Base-by-base conservation (phyloP, 2,797 vertebrate genomes). In the Rhincodon typus region DNA sequence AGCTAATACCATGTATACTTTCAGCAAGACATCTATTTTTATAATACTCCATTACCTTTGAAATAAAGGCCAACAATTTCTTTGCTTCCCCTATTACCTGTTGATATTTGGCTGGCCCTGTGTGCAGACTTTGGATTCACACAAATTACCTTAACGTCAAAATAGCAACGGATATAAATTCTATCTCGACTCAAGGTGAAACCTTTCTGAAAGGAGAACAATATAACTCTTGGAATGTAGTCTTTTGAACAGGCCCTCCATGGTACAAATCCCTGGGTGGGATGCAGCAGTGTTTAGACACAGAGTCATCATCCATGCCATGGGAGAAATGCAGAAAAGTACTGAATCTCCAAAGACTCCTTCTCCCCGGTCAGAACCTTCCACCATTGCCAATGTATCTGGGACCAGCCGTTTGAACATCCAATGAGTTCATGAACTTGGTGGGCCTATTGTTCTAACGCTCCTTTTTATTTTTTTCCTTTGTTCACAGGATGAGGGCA, bases 341-440 rank as follows among this genome's bases (percentile, higher is more conserved):
- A 42, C 0, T 0, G 38, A 42, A 42, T 84, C 38, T 21, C 38
- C 38, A 2, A 2, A 82, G 79, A 23, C 38, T 82, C 38, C 38
- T 4, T 82, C 79, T 46, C 97, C 98, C 97, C 97, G 97, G 97
- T 98, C 98, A 98, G 98, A 98, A 98, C 98, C 72, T 34, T 13
- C 30, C 72, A n/a, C 72, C 30, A n/a, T 12, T n/a, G 72, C 30
- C 30, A 34, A 74, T 34, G 72, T 34, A 30, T 27, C 27, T 74
- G 72, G 30, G 72, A 77, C 10, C 74, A 98, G 98, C 97, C 97
- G 97, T 98, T 97, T 97, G 98, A 98, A 97, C 98, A 97, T 97
- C 98, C 86, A 23, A 46, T 77, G 30, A 74, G 95, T 74, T 74
- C 50, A 42, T 42, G 38, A 70, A 38, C 72, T 79, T 95, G 96